phyloP scores from a whole-genome alignment of 2,888 invertebrate species.

The Fissipunctia ypsillon region DNA sequence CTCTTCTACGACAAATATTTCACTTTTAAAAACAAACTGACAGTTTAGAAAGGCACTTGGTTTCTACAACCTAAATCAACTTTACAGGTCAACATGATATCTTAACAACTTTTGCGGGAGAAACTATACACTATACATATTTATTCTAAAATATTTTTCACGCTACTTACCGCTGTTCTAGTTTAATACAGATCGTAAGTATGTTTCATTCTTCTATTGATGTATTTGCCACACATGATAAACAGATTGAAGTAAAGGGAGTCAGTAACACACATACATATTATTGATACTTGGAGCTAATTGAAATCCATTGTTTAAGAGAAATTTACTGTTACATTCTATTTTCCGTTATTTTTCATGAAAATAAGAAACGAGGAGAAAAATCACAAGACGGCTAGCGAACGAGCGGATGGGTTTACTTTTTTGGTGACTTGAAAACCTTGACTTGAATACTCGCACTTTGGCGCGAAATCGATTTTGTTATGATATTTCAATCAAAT shows the following conservation, averaged over 20 bases:
- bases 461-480: constrained; percentile 34
- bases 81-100: constrained; percentile 69
- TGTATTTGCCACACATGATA: constrained; percentile 87
- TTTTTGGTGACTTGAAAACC: constrained; percentile 61
- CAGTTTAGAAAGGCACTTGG: constrained; percentile 83
- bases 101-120: constrained; percentile 55
- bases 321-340: constrained; percentile 79
- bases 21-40: constrained; percentile 75
- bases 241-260: constrained; percentile 70
- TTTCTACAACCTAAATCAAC: constrained; percentile 67
- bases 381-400: constrained; percentile 82
- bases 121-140: constrained; percentile 66
- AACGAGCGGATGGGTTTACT: constrained; percentile 72
- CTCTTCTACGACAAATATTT: constrained; percentile 51
- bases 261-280: constrained; percentile 61
- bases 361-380: constrained; percentile 82
- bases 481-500: background rate
- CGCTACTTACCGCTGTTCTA: constrained; percentile 84
- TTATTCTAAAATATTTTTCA: constrained; percentile 69
- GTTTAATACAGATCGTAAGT: constrained; percentile 83
- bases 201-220: constrained; percentile 88
- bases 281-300: constrained; percentile 59
- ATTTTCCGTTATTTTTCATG: constrained; percentile 87
- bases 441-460: constrained; percentile 47
- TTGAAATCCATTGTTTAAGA: constrained; percentile 68